Base-by-base conservation (phyloP, 2,797 vertebrate species). In the Buphagus erythrorhynchus region DNA sequence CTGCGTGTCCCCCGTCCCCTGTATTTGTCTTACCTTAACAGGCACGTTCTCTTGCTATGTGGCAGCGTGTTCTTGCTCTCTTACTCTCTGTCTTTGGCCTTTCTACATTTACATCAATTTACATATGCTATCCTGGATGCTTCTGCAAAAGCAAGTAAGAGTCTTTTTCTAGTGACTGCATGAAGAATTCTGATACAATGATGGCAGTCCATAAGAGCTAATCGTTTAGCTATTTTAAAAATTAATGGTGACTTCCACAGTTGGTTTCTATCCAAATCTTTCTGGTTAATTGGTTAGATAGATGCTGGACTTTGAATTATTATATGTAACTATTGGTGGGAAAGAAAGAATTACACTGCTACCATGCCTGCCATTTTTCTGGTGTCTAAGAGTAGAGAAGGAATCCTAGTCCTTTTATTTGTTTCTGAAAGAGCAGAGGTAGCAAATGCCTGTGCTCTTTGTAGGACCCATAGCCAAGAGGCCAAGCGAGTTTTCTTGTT, bases 161-260 rank as follows among this genome's bases (percentile, higher is more conserved):
- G 35, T 26, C 38, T 43, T 86, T 84, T 85, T 49, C 55, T 80
- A 45, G 31, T 65, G 49, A n/a, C 74, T 66, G 21, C 11, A 3
- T 35, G 21, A 90, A 65, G 28, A 35, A 83, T 69, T 75, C 33
- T 66, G 48, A 59, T 88, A 20, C 29, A 77, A 31, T 57, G 49
- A 54, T 75, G 36, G 48, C 45, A 65, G 57, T 54, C 18, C 49
- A 20, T n/a, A 87, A 82, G 35, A 18, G 35, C 67, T 77, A 80
- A 54, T 51, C 77, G 28, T 91, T 82, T 26, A 71, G 59, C 59
- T 91, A 45, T 83, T 93, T 94, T 68, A 65, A 79, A 89, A 94
- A 74, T 77, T 46, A 90, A 65, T 76, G 25, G 26, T 67, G 79
- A 65, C 59, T 88, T 93, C 86, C 24, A 38, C 33, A 59, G 55